Evolutionary conservation across 2,797 vertebrate genomes (phyloP).

Genomic region (Nothura maculosa): DNA sequence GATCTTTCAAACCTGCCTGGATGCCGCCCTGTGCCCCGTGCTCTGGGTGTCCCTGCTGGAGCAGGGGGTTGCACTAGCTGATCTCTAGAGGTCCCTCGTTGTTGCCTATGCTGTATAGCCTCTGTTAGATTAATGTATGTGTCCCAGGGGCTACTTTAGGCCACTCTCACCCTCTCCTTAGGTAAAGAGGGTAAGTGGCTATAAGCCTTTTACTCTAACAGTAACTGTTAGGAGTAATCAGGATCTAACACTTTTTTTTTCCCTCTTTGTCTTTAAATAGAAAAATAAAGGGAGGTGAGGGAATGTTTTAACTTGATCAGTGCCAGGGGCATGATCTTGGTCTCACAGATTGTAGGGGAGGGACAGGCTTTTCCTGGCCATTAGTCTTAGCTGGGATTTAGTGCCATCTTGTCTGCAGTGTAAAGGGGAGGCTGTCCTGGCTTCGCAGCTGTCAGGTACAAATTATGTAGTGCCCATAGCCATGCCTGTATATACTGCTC

Average conservation of each 20-base stretch:
- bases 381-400: background rate
- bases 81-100: no score
- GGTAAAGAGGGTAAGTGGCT: background rate
- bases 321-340: background rate
- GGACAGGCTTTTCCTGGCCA: background rate
- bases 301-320: background rate
- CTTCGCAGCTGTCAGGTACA: background rate
- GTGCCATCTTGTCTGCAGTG: background rate
- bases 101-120: background rate
- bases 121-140: background rate
- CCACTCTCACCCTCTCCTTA: background rate
- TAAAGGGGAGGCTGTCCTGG: background rate
- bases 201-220: background rate
- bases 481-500: background rate
- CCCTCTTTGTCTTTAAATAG: background rate
- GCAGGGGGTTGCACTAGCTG: no score
- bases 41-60: no score
- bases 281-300: background rate
- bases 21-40: no score
- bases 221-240: slow-evolving; percentile 33
- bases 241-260: background rate
- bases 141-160: background rate
- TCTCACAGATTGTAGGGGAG: background rate
- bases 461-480: background rate
- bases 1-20: no score